A percentile compares a stretch with the other conserved stretches of the same genome.
Conservation (phyloP, 2,797 vertebrate species). For the Chaetodon trifasciatus region DNA sequence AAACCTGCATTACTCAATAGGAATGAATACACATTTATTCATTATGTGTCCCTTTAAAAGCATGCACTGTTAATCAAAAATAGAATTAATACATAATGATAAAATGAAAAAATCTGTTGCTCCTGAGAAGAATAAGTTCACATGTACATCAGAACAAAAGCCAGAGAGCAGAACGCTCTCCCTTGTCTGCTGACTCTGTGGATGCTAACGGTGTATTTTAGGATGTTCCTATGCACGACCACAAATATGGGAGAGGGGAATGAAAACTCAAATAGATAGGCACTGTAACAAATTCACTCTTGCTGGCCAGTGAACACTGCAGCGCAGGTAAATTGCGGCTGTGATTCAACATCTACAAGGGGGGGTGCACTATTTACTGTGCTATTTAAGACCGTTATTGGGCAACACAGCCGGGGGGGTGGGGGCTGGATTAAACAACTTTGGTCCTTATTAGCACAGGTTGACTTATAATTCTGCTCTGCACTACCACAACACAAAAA, state of each 20-base stretch:
- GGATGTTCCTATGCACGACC: neutral
- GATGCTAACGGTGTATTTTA: neutral
- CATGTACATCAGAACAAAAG: neutral
- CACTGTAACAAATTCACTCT: neutral
- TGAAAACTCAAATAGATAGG: conserved; percentile 22
- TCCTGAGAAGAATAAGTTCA: neutral
- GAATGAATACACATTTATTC: neutral
- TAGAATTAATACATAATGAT: neutral
- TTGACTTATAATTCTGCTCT: neutral
- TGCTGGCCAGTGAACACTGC: neutral
- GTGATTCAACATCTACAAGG: conserved; percentile 10
- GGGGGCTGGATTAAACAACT: neutral
- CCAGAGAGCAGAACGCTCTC: neutral
- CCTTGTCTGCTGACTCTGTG: conserved; percentile 11
- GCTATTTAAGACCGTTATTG: conserved; percentile 8
- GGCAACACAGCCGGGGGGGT: neutral
- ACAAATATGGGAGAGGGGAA: neutral
- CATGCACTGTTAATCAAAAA: neutral
- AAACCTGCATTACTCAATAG: neutral
- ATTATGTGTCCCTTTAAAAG: neutral
- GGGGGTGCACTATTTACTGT: conserved; percentile 3
- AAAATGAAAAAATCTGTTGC: neutral
- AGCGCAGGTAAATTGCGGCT: neutral
- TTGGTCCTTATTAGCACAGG: neutral
- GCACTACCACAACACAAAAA: neutral